Evolutionary conservation across 2,113 vertebrate species (phyloP).

Genomic region (Colaptes auratus): DNA sequence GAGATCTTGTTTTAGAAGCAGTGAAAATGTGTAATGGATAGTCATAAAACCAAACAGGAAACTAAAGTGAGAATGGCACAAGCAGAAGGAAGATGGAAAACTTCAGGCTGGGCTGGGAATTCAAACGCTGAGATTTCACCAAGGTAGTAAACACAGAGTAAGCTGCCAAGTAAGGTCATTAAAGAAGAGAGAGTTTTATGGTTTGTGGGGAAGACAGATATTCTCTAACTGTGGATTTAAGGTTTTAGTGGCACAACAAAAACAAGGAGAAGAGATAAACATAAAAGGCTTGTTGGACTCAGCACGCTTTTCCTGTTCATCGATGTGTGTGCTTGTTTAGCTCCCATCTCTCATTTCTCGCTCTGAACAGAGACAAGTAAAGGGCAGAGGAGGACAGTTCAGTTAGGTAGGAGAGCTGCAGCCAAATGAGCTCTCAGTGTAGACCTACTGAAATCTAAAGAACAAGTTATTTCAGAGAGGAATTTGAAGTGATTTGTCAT

Average conservation of each 20-base stretch:
- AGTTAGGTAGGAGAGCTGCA: background rate
- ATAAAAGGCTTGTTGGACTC: conserved; percentile 7
- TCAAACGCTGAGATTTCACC: background rate
- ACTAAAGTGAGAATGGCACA: background rate
- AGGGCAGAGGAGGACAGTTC: background rate
- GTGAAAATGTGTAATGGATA: background rate
- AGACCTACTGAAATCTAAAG: background rate
- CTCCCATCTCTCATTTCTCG: background rate
- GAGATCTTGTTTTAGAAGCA: background rate
- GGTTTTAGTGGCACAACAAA: conserved; percentile 11
- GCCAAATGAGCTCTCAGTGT: background rate
- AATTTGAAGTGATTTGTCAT: background rate
- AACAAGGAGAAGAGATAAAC: background rate
- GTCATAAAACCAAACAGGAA: background rate
- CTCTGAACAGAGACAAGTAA: background rate
- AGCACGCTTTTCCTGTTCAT: background rate
- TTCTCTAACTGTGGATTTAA: conserved; percentile 5
- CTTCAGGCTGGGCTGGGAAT: background rate
- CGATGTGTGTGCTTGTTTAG: accelerated
- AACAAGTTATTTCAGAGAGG: background rate
- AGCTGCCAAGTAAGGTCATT: background rate
- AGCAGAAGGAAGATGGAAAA: background rate
- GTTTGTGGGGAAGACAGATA: background rate
- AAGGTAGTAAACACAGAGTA: background rate
- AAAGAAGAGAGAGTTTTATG: background rate